Base-by-base conservation (phyloP, 2,113 vertebrate species). In the Peromyscus leucopus region DNA sequence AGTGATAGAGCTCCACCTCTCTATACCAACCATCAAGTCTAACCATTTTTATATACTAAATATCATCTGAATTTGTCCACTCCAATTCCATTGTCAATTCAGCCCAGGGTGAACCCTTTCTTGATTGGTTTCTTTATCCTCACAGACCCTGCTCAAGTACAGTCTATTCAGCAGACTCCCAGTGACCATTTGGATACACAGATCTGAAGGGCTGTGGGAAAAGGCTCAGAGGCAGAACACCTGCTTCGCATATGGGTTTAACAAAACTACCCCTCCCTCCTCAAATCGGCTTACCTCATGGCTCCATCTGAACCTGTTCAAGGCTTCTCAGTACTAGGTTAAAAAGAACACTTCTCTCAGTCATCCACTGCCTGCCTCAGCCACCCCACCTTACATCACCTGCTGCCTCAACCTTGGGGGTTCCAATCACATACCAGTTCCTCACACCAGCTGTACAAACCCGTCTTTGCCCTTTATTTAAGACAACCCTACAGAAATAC, bases 101-200 rank as follows among this genome's bases (percentile, higher is more conserved):
- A 94, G n/a, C 21, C 71, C 48, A 85, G 65, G 42, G 65, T 74
- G 42, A 88, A 80, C 55, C 69, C 12, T 72, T 42, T 95, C 72
- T 67, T 79, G n/a, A 72, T 13, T 69, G 33, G 42, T 94, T 22
- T 90, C 69, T 92, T 63, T 87, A 71, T 69, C 17, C 69, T 94
- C 82, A 51, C 7, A 95, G 51, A 55, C 55, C 21, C 39, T 95
- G 80, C 74, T 95, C 61, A 67, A 16, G 12, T 42, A 51, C 76
- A 59, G 48, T 83, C 28, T 57, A 21, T 28, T 71, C 22, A 46
- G 51, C 36, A 88, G 4, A 85, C 39, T 48, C 22, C 89, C n/a
- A 83, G 33, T 5, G 65, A 65, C 76, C 74, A 55, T 93, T 67
- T 63, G 42, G 69, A 93, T 93, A 91, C 67, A 92, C 82, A 63